Conservation (phyloP, 2,113 vertebrate species). For the Agapornis roseicollis region DNA sequence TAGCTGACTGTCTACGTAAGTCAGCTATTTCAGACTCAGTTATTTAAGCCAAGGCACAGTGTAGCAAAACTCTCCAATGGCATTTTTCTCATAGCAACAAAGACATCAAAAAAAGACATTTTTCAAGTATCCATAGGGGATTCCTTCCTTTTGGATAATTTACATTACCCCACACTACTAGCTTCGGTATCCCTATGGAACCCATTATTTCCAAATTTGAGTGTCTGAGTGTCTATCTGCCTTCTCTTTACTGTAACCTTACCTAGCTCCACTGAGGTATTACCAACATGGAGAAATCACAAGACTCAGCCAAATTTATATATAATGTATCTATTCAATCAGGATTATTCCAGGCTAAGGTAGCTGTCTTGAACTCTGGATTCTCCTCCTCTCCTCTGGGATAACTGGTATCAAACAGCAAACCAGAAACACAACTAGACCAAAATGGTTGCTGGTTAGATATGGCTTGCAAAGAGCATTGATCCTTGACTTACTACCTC, state of each 20-base stretch:
- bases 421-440: not conserved
- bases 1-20: not conserved
- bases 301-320: not conserved
- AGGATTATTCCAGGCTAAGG: not conserved
- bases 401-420: not conserved
- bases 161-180: not conserved
- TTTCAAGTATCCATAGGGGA: not conserved
- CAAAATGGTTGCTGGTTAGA: not conserved
- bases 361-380: not conserved
- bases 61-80: not conserved
- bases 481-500: not conserved
- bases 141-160: not conserved
- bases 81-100: slow-evolving; percentile 18
- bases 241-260: not conserved
- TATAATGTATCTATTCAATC: not conserved
- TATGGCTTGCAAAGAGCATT: not conserved
- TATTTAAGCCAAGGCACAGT: not conserved
- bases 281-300: not conserved
- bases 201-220: not conserved
- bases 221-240: too few species aligned
- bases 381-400: not conserved
- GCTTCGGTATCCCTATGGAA: not conserved
- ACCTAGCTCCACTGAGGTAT: not conserved
- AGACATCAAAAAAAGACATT: not conserved
- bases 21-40: not conserved